phyloP scores from a whole-genome alignment of 30 jellyfish, hydroid and myxozoan genomes.

The Chrysaora quinquecirrha region DNA sequence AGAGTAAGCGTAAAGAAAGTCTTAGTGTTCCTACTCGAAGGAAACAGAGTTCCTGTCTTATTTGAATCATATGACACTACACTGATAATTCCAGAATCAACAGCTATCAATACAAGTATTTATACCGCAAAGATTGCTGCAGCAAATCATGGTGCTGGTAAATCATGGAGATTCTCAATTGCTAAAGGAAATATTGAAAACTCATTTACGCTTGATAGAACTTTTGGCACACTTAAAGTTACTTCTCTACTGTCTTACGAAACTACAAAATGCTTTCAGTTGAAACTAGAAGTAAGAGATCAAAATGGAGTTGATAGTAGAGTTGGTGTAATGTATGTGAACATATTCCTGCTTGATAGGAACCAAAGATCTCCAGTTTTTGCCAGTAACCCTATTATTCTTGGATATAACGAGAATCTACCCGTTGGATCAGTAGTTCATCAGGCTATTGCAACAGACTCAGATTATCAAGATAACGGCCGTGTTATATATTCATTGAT shows the following conservation, averaged over 20 bases:
- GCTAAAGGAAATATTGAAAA: conserved; percentile 67
- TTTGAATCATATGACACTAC: conserved; percentile 27
- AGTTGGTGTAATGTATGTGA: conserved; percentile 42
- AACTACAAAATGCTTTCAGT: conserved; percentile 30
- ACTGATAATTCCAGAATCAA: conserved; percentile 38
- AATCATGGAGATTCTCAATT: conserved; percentile 51
- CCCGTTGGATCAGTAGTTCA: conserved; percentile 33
- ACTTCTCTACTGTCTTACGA: conserved; percentile 36
- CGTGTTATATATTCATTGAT: conserved; percentile 65
- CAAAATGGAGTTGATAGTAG: background rate
- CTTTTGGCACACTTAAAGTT: conserved; percentile 60
- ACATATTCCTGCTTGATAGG: conserved; percentile 54
- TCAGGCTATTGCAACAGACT: conserved; percentile 70
- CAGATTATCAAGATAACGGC: conserved; percentile 73
- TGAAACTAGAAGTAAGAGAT: conserved; percentile 78
- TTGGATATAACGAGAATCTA: conserved; percentile 43
- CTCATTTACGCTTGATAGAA: conserved; percentile 42
- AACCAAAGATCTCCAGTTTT: conserved; percentile 69
- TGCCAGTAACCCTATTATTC: conserved; percentile 59
- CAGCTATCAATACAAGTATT: conserved; percentile 25
- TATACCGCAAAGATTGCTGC: conserved; percentile 14
- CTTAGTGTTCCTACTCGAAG: conserved; percentile 51
- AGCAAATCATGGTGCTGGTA: background rate
- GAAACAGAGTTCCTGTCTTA: conserved; percentile 20
- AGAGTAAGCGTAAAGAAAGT: conserved; percentile 53